Percentiles rank a stretch among this genome's conserved stretches.
Conservation (phyloP, 2,797 vertebrate species). For the Tadarida brasiliensis region DNA sequence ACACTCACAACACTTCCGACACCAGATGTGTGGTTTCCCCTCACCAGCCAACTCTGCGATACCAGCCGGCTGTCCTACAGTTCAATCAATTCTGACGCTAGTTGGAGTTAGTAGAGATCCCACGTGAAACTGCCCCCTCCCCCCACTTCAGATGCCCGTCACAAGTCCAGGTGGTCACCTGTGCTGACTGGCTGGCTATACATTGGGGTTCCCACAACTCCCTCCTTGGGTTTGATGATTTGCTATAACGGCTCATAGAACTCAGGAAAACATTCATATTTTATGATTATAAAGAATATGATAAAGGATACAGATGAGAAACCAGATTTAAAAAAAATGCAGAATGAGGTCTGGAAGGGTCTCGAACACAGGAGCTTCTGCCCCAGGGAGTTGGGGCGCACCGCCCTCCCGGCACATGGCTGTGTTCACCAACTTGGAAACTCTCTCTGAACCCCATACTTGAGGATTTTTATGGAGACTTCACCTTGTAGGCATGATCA, state of each 20-base stretch:
- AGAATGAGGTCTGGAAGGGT: background rate
- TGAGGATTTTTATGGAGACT: background rate
- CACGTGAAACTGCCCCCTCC: background rate
- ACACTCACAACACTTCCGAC: too few relatives aligned
- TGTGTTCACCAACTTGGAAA: too few relatives aligned
- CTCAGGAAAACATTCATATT: background rate
- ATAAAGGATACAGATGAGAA: background rate
- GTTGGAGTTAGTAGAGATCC: background rate
- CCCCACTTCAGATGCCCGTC: background rate
- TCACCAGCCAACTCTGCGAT: background rate
- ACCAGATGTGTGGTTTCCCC: too few relatives aligned
- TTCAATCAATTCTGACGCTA: background rate
- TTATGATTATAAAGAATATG: background rate
- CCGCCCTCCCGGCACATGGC: rapidly evolving
- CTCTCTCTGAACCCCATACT: background rate
- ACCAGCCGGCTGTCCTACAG: background rate
- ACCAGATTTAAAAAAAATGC: background rate
- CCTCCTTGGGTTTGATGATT: background rate
- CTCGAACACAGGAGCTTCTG: rapidly evolving
- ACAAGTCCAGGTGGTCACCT: background rate
- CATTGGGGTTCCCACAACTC: too few relatives aligned
- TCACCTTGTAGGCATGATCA: background rate
- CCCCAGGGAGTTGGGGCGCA: background rate
- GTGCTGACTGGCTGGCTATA: background rate
- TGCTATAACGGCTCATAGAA: background rate